Evolutionary conservation across 2,888 invertebrate species (phyloP).

Genomic region (Tinea trinotella): DNA sequence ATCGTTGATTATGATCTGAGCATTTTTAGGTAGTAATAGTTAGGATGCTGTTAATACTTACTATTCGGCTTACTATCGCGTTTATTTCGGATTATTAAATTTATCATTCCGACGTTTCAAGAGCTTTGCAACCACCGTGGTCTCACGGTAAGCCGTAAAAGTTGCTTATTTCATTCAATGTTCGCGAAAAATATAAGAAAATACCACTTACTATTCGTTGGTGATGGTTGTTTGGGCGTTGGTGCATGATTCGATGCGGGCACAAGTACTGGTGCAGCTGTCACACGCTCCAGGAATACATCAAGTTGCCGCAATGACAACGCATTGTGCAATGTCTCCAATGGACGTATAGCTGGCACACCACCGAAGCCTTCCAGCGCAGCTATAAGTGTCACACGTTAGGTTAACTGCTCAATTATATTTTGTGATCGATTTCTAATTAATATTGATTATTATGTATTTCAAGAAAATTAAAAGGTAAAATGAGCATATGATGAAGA

Average conservation of each 20-base stretch:
- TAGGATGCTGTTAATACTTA: no score
- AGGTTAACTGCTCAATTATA: background rate
- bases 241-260: constrained; percentile 76
- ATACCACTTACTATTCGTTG: constrained; percentile 49
- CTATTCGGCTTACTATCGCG: no score
- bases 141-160: no score
- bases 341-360: constrained; percentile 94
- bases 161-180: no score
- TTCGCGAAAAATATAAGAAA: no score
- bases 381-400: constrained; percentile 38
- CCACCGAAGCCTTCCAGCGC: constrained; percentile 90
- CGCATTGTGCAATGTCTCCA: constrained; percentile 98
- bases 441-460: background rate
- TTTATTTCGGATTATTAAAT: no score
- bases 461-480: no score
- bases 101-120: no score
- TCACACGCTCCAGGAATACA: constrained; percentile 89
- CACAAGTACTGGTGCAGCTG: constrained; percentile 78
- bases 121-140: no score
- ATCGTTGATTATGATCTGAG: no score
- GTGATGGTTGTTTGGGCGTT: constrained; percentile 65
- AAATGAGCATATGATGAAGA: no score
- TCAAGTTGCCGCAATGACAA: constrained; percentile 93
- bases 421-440: background rate
- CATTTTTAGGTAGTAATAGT: no score